Conservation (phyloP, 2,113 vertebrate species). For the Egretta garzetta region DNA sequence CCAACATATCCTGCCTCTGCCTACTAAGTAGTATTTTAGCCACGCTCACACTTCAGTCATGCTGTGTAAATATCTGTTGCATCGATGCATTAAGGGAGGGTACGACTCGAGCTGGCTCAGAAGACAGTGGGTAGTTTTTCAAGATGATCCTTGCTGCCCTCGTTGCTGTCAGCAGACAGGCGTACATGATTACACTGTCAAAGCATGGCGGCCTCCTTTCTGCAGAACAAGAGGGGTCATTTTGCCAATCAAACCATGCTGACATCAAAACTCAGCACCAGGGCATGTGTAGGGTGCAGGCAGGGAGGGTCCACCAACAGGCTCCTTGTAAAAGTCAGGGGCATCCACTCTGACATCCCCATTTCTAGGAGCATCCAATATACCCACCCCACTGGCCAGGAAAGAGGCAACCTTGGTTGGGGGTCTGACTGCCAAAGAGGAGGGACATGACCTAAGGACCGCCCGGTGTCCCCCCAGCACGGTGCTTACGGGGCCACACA, state of each 20-base stretch:
- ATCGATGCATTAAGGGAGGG: neutral
- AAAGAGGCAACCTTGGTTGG: neutral
- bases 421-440: neutral
- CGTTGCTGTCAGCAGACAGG: neutral
- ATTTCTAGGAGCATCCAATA: neutral
- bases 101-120: accelerated
- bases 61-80: neutral
- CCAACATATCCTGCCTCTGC: neutral
- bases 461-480: accelerated
- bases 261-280: accelerated
- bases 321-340: neutral
- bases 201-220: neutral
- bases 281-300: neutral
- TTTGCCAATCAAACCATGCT: neutral
- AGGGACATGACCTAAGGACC: neutral
- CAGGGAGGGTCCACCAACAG: neutral
- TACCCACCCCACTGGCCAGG: no score
- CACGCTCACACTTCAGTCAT: neutral
- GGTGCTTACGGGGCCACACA: neutral
- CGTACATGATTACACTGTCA: neutral
- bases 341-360: neutral
- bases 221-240: neutral
- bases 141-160: neutral
- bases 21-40: neutral
- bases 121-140: neutral